Base-by-base conservation (phyloP, 2,113 vertebrate species). In the Aegotheles bennettii region DNA sequence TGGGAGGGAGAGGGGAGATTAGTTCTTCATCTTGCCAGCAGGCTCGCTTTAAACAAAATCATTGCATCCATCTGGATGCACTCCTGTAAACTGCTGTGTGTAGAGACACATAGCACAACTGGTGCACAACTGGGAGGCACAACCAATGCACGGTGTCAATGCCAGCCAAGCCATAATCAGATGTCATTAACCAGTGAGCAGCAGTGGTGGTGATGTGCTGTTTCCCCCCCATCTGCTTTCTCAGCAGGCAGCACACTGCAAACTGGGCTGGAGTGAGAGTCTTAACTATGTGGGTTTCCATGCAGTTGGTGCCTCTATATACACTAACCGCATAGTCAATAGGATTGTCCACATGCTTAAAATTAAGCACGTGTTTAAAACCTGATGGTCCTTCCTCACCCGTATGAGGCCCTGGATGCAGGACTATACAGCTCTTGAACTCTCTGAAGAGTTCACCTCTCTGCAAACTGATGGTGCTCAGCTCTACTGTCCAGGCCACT, bases 121-220 rank as follows among this genome's bases (percentile, higher is more conserved):
- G n/a, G n/a, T n/a, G n/a, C n/a, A n/a, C n/a, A n/a, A n/a, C n/a
- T n/a, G 21, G 20, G 45, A 38, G 36, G n/a, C 33, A 77, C 38
- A 87, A 2, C 19, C 21, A 11, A 10, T 53, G 48, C 40, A 20
- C 26, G 12, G 0, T 6, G 16, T 1, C 0, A 0, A 38, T 63
- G 54, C 33, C 67, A 63, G 50, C 12, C 54, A 48, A 65, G 45
- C 38, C 45, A 6, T 4, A 26, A 31, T 11, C 35, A 65, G 25
- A 4, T 40, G 4, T 5, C 61, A 36, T 25, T 35, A 13, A 40
- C 1, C 45, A 36, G 36, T 12, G 53, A 48, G 60, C 0, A 59
- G 57, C 50, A 64, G 47, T 7, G 43, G 20, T 63, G 51, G 13
- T 10, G 18, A 48, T 56, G 53, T 31, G 14, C 33, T 28, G 21